A percentile compares a stretch with the other conserved stretches of the same genome.
Conservation (phyloP, 2,888 invertebrate genomes). For the Dyspetes luteomarginatus region DNA sequence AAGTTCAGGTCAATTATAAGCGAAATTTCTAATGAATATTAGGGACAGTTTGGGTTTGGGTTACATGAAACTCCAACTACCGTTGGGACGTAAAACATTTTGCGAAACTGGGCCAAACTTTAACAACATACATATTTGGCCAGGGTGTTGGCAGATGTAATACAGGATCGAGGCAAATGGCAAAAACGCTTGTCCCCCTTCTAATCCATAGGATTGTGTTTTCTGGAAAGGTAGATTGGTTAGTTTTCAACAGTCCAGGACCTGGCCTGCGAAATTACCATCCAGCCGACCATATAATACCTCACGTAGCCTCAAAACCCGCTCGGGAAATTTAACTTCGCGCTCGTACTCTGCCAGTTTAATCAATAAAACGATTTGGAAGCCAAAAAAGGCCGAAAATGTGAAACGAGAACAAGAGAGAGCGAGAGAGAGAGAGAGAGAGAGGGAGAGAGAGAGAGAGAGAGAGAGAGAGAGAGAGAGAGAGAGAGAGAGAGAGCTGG, state of each 20-base stretch:
- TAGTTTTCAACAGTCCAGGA: not conserved
- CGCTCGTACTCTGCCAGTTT: constrained; percentile 32
- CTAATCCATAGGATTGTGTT: constrained; percentile 17
- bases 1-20: no score
- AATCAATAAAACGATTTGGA: constrained; percentile 54
- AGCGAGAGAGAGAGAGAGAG: no score
- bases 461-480: no score
- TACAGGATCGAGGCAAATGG: not conserved
- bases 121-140: constrained; percentile 11
- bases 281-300: constrained; percentile 6
- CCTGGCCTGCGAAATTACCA: constrained; percentile 33
- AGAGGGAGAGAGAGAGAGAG: no score
- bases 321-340: constrained; percentile 47
- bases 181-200: not conserved
- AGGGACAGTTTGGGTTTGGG: no score
- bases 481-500: not conserved
- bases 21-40: no score
- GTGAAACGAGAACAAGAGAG: constrained; percentile 15
- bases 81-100: no score
- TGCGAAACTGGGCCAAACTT: no score
- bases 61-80: no score
- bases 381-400: constrained; percentile 21
- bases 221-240: constrained; percentile 15
- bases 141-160: not conserved
- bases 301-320: constrained; percentile 14